Evolutionary conservation across 2,113 vertebrate species (phyloP).

Genomic region (Caloenas nicobarica): DNA sequence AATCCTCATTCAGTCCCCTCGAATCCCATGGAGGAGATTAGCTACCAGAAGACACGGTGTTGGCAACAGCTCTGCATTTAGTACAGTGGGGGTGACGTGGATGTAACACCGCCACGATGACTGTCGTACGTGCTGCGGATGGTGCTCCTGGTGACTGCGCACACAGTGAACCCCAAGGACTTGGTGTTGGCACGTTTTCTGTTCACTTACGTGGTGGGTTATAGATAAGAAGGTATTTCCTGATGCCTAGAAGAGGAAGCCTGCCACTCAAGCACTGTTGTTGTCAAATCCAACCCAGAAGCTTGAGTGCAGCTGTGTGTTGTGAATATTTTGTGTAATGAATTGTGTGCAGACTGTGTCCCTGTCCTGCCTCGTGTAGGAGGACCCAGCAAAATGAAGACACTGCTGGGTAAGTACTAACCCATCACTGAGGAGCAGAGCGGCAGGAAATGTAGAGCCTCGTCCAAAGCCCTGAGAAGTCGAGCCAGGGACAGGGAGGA

Average conservation of each 20-base stretch:
- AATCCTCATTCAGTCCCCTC: background rate
- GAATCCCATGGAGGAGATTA: background rate
- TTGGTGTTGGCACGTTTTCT: background rate
- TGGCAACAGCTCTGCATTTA: accelerated
- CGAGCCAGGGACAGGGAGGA: accelerated
- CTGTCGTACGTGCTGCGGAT: accelerated
- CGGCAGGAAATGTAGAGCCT: background rate
- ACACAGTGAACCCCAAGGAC: accelerated
- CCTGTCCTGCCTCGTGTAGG: background rate
- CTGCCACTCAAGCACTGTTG: accelerated
- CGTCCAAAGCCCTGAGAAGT: background rate
- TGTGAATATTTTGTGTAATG: background rate
- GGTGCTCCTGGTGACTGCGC: background rate
- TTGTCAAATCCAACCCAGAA: background rate
- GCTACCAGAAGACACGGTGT: accelerated
- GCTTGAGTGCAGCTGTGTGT: background rate
- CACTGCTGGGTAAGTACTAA: conserved; percentile 22
- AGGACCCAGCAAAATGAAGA: conserved; percentile 19
- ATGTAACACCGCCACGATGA: background rate
- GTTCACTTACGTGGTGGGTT: background rate
- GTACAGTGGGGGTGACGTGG: accelerated
- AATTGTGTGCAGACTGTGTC: background rate
- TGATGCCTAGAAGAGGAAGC: background rate
- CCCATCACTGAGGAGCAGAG: background rate
- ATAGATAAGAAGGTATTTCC: background rate